Conservation (phyloP, 2,113 vertebrate genomes). For the Cricetomys ansorgei region DNA sequence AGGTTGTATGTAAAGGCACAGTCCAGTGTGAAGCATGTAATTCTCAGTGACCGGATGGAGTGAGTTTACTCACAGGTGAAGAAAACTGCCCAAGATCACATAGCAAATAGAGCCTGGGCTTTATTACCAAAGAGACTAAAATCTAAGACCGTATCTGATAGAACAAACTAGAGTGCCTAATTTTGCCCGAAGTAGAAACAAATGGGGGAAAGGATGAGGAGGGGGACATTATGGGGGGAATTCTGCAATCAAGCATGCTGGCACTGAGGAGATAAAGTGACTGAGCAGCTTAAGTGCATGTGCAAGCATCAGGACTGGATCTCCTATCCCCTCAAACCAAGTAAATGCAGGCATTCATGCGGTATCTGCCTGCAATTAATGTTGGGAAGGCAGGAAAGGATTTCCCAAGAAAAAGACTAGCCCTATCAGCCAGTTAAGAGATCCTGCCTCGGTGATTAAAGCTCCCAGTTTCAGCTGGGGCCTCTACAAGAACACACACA, state of each 20-base stretch:
- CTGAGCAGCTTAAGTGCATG: background rate
- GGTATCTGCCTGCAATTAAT: background rate
- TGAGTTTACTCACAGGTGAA: background rate
- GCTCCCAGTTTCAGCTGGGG: no score
- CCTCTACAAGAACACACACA: background rate
- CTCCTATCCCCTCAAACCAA: background rate
- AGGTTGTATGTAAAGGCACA: background rate
- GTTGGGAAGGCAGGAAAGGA: background rate
- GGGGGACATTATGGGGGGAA: no score
- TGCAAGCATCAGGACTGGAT: background rate
- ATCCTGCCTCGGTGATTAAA: background rate
- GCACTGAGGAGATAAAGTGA: background rate
- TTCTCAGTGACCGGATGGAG: background rate
- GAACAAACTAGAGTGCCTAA: background rate
- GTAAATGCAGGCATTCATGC: background rate
- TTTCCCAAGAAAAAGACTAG: background rate
- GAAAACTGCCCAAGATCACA: background rate
- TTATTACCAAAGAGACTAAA: background rate
- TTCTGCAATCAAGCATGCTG: background rate
- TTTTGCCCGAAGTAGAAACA: background rate
- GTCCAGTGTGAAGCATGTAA: no score
- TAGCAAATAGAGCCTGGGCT: background rate
- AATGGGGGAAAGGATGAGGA: no score
- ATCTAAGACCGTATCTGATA: background rate
- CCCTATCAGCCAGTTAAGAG: background rate